Conservation (phyloP, 2,888 invertebrate species). For the Hylaea fasciaria region DNA sequence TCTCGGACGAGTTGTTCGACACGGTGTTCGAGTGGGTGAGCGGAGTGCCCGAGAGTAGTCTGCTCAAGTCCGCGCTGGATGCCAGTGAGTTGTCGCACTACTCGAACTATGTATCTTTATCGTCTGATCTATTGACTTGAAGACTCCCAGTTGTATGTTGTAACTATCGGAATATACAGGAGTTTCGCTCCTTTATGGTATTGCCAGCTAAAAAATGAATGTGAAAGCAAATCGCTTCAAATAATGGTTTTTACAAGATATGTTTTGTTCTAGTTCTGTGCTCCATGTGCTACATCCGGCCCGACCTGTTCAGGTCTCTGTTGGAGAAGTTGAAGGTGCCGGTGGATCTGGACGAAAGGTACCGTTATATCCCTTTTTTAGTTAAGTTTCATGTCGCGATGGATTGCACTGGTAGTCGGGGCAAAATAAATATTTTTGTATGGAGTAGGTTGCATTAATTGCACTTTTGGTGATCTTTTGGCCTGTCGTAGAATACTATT, state of each 20-base stretch:
- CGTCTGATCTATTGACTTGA: no score
- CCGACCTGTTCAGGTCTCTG: slow-evolving; percentile 90
- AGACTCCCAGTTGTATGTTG: no score
- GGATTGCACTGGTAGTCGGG: no score
- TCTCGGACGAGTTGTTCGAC: slow-evolving; percentile 91
- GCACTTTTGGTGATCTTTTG: no score
- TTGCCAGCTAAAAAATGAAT: no score
- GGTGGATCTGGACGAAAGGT: slow-evolving; percentile 74
- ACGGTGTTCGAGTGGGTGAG: slow-evolving; percentile 91
- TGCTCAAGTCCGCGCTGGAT: slow-evolving; percentile 93
- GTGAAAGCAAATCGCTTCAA: no score
- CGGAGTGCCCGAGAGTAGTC: slow-evolving; percentile 87
- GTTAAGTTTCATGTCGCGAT: no score
- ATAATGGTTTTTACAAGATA: background rate
- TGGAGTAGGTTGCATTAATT: no score
- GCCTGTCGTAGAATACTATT: no score
- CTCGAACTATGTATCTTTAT: background rate
- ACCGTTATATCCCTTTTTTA: slow-evolving; percentile 12
- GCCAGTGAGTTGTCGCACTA: slow-evolving; percentile 71
- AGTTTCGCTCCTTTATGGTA: no score
- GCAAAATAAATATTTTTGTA: no score
- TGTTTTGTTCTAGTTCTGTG: slow-evolving; percentile 86
- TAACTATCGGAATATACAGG: no score
- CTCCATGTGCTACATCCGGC: slow-evolving; percentile 93
- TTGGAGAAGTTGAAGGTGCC: slow-evolving; percentile 89